Conservation (phyloP, 2,113 vertebrate species). For the Callospermophilus lateralis region DNA sequence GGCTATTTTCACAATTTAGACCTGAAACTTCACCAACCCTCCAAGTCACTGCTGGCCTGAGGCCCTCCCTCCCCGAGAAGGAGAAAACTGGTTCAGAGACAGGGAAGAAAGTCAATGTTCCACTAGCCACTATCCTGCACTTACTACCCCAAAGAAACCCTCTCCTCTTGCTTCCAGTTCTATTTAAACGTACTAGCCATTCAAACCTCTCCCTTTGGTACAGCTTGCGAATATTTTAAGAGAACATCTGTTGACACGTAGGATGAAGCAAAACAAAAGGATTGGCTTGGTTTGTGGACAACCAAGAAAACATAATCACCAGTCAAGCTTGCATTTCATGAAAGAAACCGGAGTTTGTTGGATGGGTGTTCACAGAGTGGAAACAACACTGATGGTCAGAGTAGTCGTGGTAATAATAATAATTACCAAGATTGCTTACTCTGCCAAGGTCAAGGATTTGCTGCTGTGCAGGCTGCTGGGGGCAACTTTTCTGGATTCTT, state of each 20-base stretch:
- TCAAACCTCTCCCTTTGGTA: constrained; percentile 58
- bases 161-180: constrained; percentile 8
- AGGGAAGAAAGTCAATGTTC: neutral
- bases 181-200: constrained; percentile 22
- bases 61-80: neutral
- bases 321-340: neutral
- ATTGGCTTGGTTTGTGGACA: neutral
- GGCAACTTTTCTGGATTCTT: constrained; percentile 4
- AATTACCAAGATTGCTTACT: neutral
- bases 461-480: neutral
- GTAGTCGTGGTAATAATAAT: neutral
- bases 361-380: neutral
- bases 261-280: constrained; percentile 53
- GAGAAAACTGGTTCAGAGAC: neutral
- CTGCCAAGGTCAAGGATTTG: neutral
- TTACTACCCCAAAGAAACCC: neutral
- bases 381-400: neutral
- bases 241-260: constrained; percentile 68
- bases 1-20: no score
- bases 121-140: neutral
- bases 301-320: neutral
- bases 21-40: no score
- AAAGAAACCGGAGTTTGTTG: neutral
- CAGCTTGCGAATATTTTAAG: constrained; percentile 68
- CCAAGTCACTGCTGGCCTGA: neutral